phyloP scores from a whole-genome alignment of 2,113 vertebrate genomes.

The Ciconia boyciana region DNA sequence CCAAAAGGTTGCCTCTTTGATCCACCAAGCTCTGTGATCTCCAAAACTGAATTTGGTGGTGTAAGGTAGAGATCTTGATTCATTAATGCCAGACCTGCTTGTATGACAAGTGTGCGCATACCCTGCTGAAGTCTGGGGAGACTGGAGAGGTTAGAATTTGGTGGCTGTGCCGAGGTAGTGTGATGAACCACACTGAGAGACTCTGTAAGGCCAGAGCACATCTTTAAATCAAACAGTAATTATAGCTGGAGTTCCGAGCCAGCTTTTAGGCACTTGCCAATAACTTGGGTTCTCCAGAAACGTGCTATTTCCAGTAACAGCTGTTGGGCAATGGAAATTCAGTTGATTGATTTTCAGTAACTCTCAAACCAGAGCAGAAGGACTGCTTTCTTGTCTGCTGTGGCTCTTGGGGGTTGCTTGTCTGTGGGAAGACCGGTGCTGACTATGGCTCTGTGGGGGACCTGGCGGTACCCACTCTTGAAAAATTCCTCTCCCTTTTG shows the following conservation, averaged over 20 bases:
- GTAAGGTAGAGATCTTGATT: not conserved
- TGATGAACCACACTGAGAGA: not conserved
- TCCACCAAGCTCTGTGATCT: not conserved
- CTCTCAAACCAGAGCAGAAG: not conserved
- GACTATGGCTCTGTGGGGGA: not conserved
- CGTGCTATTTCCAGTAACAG: not conserved
- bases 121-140: not conserved
- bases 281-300: not conserved
- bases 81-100: not conserved
- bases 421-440: not conserved
- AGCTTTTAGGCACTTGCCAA: not conserved
- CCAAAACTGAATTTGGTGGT: not conserved
- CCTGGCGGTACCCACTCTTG: not conserved
- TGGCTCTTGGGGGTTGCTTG: not conserved
- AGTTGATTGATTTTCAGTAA: not conserved
- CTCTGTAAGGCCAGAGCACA: not conserved
- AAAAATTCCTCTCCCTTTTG: not conserved
- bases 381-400: not conserved
- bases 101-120: rapidly evolving
- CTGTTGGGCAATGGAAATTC: not conserved
- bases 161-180: not conserved
- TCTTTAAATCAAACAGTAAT: not conserved
- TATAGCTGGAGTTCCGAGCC: not conserved
- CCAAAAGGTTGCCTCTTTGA: not conserved
- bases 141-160: not conserved